These are phyloP conservation scores for Keiferia lycopersicella DNA, from an alignment of 2,888 invertebrate genomes.

Conservation along the genomic window DNA sequence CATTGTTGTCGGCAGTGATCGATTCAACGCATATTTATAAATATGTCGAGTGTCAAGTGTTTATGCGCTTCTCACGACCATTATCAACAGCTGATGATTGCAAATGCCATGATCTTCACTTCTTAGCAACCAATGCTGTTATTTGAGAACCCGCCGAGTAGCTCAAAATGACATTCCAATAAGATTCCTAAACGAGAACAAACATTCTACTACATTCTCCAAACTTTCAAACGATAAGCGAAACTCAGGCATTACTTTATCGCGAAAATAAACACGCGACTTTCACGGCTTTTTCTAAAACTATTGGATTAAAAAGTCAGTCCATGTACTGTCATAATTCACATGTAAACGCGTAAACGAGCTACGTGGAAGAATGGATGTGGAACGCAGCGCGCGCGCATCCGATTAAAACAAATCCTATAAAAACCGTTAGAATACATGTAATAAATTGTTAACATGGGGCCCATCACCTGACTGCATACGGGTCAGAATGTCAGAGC, in stretches of 20 bases:
- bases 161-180: constrained; percentile 28
- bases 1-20: constrained; percentile 46
- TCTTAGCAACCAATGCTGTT: too few species aligned
- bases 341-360: constrained; percentile 69
- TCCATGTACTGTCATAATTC: constrained; percentile 66
- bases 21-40: constrained; percentile 24
- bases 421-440: constrained; percentile 34
- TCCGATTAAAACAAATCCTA: constrained; percentile 36
- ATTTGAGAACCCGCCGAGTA: not conserved
- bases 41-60: constrained; percentile 23
- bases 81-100: constrained; percentile 26
- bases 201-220: constrained; percentile 51
- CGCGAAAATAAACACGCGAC: constrained; percentile 19
- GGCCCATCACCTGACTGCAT: constrained; percentile 66
- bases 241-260: constrained; percentile 13
- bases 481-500: constrained; percentile 66
- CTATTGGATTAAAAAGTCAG: constrained; percentile 35
- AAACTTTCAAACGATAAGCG: constrained; percentile 71
- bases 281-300: constrained; percentile 17
- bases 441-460: constrained; percentile 30
- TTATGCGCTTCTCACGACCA: constrained; percentile 22
- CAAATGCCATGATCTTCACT: constrained; percentile 15
- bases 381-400: constrained; percentile 53
- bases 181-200: constrained; percentile 32
- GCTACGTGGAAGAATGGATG: constrained; percentile 66